Evolutionary conservation across 2,113 vertebrate genomes (phyloP).

Genomic region (Tricholaema leucomelas): DNA sequence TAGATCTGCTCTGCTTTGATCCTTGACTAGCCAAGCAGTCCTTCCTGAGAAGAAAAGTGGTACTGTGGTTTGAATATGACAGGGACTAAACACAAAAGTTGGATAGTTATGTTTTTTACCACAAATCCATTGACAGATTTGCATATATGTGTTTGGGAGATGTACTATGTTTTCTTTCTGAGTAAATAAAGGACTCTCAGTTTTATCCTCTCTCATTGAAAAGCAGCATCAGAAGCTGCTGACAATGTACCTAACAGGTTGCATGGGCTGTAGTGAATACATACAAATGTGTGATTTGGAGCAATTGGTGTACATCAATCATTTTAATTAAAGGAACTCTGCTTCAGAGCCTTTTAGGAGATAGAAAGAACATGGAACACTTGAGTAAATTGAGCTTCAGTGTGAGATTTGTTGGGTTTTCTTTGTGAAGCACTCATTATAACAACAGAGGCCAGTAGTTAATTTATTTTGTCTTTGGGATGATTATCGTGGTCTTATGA

Average conservation of each 20-base stretch:
- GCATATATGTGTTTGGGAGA: neutral
- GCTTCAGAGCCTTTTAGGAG: constrained; percentile 7
- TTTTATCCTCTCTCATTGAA: neutral
- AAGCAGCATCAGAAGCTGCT: neutral
- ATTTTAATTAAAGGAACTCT: constrained; percentile 51
- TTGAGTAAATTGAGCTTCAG: constrained; percentile 44
- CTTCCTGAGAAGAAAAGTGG: neutral
- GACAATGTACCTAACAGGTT: neutral
- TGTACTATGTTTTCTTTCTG: neutral
- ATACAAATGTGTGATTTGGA: constrained; percentile 35
- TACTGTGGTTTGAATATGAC: neutral
- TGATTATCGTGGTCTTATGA: constrained; percentile 4
- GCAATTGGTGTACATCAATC: constrained; percentile 23
- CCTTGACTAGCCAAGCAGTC: neutral
- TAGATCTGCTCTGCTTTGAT: neutral
- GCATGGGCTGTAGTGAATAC: neutral
- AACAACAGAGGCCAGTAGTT: constrained; percentile 13
- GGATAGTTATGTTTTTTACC: neutral
- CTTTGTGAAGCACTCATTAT: neutral
- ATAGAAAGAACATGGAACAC: constrained; percentile 21
- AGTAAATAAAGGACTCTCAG: neutral
- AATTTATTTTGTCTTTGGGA: constrained; percentile 41
- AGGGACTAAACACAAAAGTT: neutral
- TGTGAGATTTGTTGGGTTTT: neutral
- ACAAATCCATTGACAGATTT: neutral